Evolutionary conservation across 30 jellyfish, hydroid and myxozoan species (phyloP).

Genomic region (Cassiopea andromeda): DNA sequence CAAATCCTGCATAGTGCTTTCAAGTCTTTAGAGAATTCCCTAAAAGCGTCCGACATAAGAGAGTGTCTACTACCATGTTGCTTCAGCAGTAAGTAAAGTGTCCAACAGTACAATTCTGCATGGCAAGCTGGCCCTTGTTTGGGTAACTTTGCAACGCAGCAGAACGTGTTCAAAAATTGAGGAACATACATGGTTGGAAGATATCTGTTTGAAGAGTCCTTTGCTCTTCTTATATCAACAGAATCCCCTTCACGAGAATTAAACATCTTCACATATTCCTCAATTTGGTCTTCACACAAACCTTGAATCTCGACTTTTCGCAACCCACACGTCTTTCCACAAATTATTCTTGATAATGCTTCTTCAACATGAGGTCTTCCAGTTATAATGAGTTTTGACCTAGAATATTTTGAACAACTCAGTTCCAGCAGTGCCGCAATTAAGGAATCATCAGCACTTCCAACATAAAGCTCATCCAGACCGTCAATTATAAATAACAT

Average conservation of each 20-base stretch:
- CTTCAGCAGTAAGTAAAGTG: not conserved
- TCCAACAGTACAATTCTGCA: not conserved
- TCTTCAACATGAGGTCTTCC: not conserved
- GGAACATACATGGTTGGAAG: not conserved
- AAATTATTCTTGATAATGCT: no score
- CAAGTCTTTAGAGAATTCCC: not conserved
- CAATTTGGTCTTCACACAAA: not conserved
- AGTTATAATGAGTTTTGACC: not conserved
- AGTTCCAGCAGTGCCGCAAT: not conserved
- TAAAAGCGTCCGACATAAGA: not conserved
- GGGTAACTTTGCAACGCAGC: not conserved
- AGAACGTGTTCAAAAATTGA: not conserved
- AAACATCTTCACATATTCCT: not conserved
- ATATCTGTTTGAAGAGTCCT: not conserved
- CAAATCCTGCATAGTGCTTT: not conserved
- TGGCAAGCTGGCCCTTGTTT: not conserved
- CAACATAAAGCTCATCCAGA: not conserved
- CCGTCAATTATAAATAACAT: not conserved
- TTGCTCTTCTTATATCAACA: not conserved
- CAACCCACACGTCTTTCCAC: not conserved
- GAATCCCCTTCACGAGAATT: not conserved
- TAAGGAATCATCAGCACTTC: not conserved
- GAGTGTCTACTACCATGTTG: not conserved
- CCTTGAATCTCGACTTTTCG: not conserved
- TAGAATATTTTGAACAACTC: not conserved